Evolutionary conservation across 2,113 vertebrate species (phyloP), one percentile per base, ranked within the genome.

Genomic region (Lampris megalopsis): DNA sequence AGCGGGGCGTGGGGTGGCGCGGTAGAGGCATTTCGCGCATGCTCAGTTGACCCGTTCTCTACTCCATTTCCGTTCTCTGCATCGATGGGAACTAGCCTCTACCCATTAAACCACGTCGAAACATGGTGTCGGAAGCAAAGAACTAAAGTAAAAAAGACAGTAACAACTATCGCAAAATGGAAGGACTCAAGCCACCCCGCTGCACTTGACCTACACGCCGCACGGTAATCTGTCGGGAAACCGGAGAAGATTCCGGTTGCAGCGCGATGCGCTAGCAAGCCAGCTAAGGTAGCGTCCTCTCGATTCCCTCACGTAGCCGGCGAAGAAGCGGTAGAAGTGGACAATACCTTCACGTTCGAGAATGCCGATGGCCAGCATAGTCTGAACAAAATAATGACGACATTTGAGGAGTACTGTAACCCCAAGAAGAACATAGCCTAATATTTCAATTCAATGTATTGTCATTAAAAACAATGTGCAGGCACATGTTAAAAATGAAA

Each of bases 221-320:
- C 42, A 64, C n/a, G 63, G 63, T 64, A 64, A 64, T 24, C n/a
- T 64, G 63, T 64, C 63, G 2, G 63, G 47, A 47, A 64, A 64
- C 63, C 47, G 56, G 11, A 58, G 45, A n/a, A 64, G 63, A n/a
- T 64, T 45, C 10, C 2, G 41, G 24, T 24, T 24, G 24, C 24
- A 24, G 24, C 24, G 24, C 24, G 53, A 48, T 4, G 52, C 7
- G 53, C 72, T 66, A 66, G 43, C 41, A 68, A 68, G 40, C 47
- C 57, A 68, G 48, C 53, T 37, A 45, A 73, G 76, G 69, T 54
- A 72, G 10, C 71, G 40, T 67, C 76, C n/a, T 72, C 62, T 37
- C 47, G 65, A 61, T 79, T 72, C 43, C 75, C 71, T 71, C 61
- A 78, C 59, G 43, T 69, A 47, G 65, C 75, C 11, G n/a, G 68